phyloP scores from a whole-genome alignment of 2,888 invertebrate genomes.

The Andrena trimmerana region DNA sequence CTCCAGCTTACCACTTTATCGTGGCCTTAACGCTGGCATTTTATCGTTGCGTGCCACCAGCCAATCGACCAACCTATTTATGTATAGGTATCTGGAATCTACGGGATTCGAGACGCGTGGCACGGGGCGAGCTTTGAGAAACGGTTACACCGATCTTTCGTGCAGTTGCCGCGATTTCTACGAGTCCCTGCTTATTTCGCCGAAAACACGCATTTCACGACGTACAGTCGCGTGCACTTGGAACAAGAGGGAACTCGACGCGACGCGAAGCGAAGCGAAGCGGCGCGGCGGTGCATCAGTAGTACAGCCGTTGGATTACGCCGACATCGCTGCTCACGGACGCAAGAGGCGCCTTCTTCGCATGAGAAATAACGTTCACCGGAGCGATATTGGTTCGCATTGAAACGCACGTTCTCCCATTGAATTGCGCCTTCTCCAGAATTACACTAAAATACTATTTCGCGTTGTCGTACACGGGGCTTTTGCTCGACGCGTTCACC shows the following conservation, averaged over 20 bases:
- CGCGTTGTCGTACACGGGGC: background rate
- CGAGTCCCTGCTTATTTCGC: background rate
- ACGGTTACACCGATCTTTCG: slow-evolving; percentile 23
- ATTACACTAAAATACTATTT: slow-evolving; percentile 8
- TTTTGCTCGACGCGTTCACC: background rate
- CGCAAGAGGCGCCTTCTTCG: background rate
- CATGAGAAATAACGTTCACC: slow-evolving; percentile 1
- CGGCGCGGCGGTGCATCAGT: background rate
- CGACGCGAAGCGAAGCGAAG: background rate
- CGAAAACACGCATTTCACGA: background rate
- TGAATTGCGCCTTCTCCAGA: background rate
- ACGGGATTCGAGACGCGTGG: slow-evolving; percentile 9
- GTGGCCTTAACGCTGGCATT: slow-evolving; percentile 5
- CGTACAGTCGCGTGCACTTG: background rate
- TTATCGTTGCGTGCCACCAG: slow-evolving; percentile 30
- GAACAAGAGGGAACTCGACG: background rate
- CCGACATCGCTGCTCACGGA: background rate
- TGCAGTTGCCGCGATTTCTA: background rate
- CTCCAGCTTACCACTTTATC: slow-evolving; percentile 7
- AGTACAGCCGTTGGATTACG: background rate
- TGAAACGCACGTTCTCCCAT: background rate
- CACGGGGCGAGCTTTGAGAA: slow-evolving; percentile 17
- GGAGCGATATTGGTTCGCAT: too few species aligned
- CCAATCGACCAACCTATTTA: slow-evolving; percentile 29
- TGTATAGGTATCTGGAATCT: slow-evolving; percentile 15